Evolutionary conservation across 1,140 invertebrate species (phyloP), one percentile per base, ranked within the genome.

Genomic region (Zophobas atratus): DNA sequence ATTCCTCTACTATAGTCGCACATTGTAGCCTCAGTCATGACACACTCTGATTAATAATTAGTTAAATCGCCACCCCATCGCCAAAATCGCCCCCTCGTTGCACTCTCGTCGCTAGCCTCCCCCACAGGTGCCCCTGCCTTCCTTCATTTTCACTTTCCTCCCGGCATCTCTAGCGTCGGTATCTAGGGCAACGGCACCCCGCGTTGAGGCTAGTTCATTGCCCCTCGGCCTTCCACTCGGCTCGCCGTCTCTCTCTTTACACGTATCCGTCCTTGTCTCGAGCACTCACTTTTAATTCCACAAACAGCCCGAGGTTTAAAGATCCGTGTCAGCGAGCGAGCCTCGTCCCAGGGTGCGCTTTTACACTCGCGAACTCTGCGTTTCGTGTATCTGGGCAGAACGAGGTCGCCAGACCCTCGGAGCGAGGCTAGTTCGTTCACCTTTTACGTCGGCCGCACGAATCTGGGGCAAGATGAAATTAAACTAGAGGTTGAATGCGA

Each of bases 391-490:
- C 32, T 74, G 38, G 70, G 35, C 1, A 1, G 38, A 83, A 81
- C 82, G 83, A 84, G 84, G 83, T 81, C 84, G 77, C 74, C 39
- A 73, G 4, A n/a, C 55, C 53, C 81, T 67, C 70, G 73, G 5
- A 2, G 4, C 73, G 82, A 85, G 84, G 79, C 81, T 86, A 85
- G 85, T 83, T 80, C 84, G 82, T 85, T 86, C 82, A 84, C 85
- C 85, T 79, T 71, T 81, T 74, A 79, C 72, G 76, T 70, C 82
- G 78, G 79, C 77, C 83, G 73, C 76, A 67, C 75, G 81, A 85
- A 86, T 85, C 84, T 86, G 82, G 85, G 84, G 82, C 85, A 86
- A 86, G 85, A 86, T 86, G 84, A 85, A 86, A 86, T 86, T 86
- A 85, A 86, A 82, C 79, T 85, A 83, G 84, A 86, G 84, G 84